These are phyloP conservation scores for Melinopterus prodromus DNA, from an alignment of 2,888 invertebrate species.

Conservation along the genomic window DNA sequence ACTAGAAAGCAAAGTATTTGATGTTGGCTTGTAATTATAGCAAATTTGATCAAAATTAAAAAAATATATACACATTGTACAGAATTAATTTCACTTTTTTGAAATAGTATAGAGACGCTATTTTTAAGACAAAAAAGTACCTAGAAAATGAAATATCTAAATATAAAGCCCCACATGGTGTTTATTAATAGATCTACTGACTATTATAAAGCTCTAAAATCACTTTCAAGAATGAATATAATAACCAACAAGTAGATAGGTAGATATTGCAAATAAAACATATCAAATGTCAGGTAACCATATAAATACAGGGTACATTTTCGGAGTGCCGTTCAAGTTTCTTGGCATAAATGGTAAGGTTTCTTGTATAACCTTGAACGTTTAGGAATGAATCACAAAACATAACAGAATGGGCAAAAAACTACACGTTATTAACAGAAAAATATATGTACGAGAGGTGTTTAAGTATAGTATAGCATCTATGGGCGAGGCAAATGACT, in stretches of 20 bases:
- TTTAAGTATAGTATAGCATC: constrained; percentile 21
- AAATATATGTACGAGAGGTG: constrained; percentile 31
- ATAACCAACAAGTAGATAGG: not conserved
- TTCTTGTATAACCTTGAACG: constrained; percentile 41
- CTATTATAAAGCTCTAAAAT: constrained; percentile 24
- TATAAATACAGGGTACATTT: constrained; percentile 44
- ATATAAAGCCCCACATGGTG: constrained; percentile 51
- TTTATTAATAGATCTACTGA: constrained; percentile 46
- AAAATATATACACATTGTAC: not conserved
- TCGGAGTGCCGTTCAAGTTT: constrained; percentile 16
- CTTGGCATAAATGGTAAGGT: constrained; percentile 21
- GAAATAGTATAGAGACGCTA: not conserved
- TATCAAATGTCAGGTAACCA: constrained; percentile 51
- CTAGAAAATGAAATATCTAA: constrained; percentile 42
- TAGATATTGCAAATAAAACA: constrained; percentile 38
- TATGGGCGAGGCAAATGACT: constrained; percentile 43
- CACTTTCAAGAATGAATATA: not conserved
- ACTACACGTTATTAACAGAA: constrained; percentile 34
- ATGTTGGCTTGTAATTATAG: no score
- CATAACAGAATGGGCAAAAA: constrained; percentile 35
- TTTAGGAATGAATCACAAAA: constrained; percentile 43
- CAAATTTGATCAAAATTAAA: not conserved
- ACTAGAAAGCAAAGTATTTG: no score
- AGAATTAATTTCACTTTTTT: constrained; percentile 8
- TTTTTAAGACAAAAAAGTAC: constrained; percentile 10